Base-by-base conservation (phyloP, 2,888 invertebrate species). In the Caenorhabditis panamensis region DNA sequence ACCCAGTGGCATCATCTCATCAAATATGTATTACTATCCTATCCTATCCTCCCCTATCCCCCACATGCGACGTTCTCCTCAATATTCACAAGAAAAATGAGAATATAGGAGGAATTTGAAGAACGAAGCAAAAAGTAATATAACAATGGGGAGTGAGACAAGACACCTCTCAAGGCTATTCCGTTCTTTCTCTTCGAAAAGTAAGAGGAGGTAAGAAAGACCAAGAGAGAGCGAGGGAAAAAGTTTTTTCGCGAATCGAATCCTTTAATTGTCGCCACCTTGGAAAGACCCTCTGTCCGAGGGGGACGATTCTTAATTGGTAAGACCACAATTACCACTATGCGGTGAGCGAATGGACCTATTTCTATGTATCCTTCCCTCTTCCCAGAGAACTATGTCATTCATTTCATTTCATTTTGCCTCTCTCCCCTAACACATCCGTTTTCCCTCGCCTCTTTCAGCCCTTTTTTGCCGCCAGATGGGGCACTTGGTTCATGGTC, bases 311-410 rank as follows among this genome's bases (percentile, higher is more conserved):
- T 73, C 73, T 73, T 73, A 73, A 73, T 73, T 73, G 73, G 73
- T 66, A 66, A 73, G 64, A 66, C 72, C 72, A 72, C 72, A 72
- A 64, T 72, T 72, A 72, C 72, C 72, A 72, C 72, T 72, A 72
- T 72, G 72, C 72, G 72, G 64, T 47, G 62, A 26, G 53, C n/a
- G 53, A 54, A 47, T 62, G 71, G 64, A 72, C 72, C 72, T 72
- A 72, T 72, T 63, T 72, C 63, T 58, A 56, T 44, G 54, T 54
- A 37, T 62, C 62, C 36, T 47, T 31, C n/a, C 49, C 24, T 31
- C 37, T 69, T 58, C 37, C 67, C 24, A 71, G 54, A 26, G 71
- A 71, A 71, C 72, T 72, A 56, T 64, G 63, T 72, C 72, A 72
- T 54, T 63, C 47, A 68, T 68, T 68, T 68, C 59, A 18, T 6